Conservation (phyloP, 2,888 invertebrate species). For the Oscheius sp. region DNA sequence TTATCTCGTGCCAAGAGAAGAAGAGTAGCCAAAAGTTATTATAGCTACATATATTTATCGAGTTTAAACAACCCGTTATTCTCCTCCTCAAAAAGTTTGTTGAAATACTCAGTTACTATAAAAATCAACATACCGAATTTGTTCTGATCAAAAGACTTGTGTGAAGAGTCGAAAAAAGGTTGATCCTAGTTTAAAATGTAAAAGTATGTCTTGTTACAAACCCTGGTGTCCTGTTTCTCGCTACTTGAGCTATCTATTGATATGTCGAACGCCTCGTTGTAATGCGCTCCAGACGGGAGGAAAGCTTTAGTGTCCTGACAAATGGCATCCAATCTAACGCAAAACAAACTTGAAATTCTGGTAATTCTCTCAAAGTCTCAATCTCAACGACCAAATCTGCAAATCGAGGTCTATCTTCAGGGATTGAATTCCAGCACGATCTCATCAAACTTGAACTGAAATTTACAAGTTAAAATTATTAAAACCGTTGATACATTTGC, state of each 20-base stretch:
- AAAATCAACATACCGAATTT: slow-evolving; percentile 7
- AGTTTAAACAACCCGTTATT: too few species aligned
- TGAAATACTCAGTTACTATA: too few species aligned
- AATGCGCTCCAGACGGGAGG: slow-evolving; percentile 37
- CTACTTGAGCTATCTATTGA: slow-evolving; percentile 39
- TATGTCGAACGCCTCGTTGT: slow-evolving; percentile 40
- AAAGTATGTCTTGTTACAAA: too few species aligned
- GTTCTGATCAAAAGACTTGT: neutral
- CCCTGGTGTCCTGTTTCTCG: slow-evolving; percentile 6
- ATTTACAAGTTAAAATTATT: slow-evolving; percentile 2
- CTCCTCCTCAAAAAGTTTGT: too few species aligned
- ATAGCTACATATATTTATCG: too few species aligned
- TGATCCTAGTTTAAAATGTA: neutral
- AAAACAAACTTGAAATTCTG: slow-evolving; percentile 43
- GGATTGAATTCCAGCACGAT: slow-evolving; percentile 47
- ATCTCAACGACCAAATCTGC: slow-evolving; percentile 53
- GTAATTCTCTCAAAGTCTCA: slow-evolving; percentile 56
- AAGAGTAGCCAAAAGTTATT: too few species aligned
- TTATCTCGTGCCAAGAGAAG: neutral
- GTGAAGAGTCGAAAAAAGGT: neutral
- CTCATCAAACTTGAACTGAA: slow-evolving; percentile 55
- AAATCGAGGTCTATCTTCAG: slow-evolving; percentile 53
- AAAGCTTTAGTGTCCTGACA: slow-evolving; percentile 39
- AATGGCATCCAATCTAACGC: neutral
- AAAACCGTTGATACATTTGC: neutral